Conservation (phyloP, 2,113 vertebrate species). For the Anguilla japonica region DNA sequence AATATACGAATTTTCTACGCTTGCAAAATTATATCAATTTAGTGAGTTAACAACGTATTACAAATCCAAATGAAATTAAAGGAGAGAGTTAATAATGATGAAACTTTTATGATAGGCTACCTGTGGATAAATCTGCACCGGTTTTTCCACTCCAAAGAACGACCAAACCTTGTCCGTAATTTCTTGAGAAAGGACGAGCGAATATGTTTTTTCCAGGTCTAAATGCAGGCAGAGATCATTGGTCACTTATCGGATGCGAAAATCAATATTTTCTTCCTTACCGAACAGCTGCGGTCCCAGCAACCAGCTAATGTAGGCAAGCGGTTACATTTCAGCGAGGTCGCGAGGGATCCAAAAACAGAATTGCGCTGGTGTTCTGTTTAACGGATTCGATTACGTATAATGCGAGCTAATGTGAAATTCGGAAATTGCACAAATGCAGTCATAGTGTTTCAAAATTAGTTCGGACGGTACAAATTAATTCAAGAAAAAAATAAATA, state of each 20-base stretch:
- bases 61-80: neutral
- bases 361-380: neutral
- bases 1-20: neutral
- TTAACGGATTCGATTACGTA: constrained; percentile 3
- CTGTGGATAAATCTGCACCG: neutral
- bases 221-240: neutral
- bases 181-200: neutral
- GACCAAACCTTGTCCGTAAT: neutral
- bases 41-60: neutral
- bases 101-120: neutral
- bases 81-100: neutral
- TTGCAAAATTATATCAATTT: neutral
- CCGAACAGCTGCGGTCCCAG: neutral
- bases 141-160: neutral
- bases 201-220: neutral
- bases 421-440: neutral
- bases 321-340: constrained; percentile 6
- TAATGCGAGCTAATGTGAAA: neutral
- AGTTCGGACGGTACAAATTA: neutral
- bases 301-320: neutral
- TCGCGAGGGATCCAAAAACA: neutral
- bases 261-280: neutral
- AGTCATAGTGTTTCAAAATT: neutral
- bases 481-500: neutral
- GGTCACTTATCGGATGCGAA: neutral